Conservation (phyloP, 2,797 vertebrate genomes). For the Chiloscyllium punctatum region DNA sequence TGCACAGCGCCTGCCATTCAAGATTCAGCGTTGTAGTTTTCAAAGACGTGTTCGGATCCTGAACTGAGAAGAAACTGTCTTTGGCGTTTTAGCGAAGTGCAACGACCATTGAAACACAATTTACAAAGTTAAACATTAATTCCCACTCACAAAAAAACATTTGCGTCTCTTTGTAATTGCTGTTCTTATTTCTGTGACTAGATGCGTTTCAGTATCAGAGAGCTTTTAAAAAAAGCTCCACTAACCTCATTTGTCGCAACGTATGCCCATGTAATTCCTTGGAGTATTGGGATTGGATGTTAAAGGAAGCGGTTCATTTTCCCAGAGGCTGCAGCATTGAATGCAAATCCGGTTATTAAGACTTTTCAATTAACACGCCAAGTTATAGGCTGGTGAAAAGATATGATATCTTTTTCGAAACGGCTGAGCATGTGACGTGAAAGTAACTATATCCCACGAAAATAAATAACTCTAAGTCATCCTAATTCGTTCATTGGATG, state of each 20-base stretch:
- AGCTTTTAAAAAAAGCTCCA: background rate
- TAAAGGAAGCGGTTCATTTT: background rate
- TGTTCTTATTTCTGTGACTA: background rate
- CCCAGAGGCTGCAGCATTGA: background rate
- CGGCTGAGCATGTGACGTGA: background rate
- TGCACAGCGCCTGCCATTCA: background rate
- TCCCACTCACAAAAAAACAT: background rate
- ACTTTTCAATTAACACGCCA: background rate
- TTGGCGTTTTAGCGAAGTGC: background rate
- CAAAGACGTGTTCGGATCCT: background rate
- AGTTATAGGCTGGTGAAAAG: background rate
- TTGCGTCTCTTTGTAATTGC: background rate
- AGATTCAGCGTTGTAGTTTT: background rate
- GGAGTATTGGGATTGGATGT: background rate
- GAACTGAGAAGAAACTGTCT: background rate
- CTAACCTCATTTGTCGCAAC: background rate
- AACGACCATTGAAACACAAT: background rate
- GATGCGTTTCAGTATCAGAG: background rate
- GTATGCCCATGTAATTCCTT: background rate
- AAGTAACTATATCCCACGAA: background rate
- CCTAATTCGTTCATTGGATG: background rate
- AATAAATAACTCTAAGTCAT: background rate
- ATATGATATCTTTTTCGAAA: background rate
- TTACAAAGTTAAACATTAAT: background rate
- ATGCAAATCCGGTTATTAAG: too few relatives aligned